Evolutionary conservation across 2,888 invertebrate species (phyloP).

Genomic region (Apotomis capreana): DNA sequence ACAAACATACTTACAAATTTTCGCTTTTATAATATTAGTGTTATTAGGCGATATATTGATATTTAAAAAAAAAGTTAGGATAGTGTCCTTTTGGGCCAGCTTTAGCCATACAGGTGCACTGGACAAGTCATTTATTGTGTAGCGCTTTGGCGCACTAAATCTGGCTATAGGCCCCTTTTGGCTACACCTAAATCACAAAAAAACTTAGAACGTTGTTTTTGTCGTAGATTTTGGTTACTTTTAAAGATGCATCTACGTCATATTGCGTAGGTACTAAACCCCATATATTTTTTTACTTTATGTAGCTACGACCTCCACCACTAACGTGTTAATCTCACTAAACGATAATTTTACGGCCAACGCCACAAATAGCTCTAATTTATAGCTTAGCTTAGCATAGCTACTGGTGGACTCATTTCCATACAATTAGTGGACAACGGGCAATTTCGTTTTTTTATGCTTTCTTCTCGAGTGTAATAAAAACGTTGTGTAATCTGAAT

Average conservation of each 20-base stretch:
- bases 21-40: too few species aligned
- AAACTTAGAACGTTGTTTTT: too few species aligned
- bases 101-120: too few species aligned
- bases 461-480: slow-evolving; percentile 32
- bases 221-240: too few species aligned
- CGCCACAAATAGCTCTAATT: slow-evolving; percentile 65
- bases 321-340: slow-evolving; percentile 65
- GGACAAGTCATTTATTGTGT: too few species aligned
- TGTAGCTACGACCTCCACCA: slow-evolving; percentile 10
- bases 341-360: slow-evolving; percentile 70
- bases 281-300: neutral
- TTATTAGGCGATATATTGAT: too few species aligned
- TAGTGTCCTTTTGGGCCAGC: too few species aligned
- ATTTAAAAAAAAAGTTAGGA: too few species aligned
- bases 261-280: neutral
- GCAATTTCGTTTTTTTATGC: slow-evolving; percentile 29
- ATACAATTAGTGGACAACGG: slow-evolving; percentile 35
- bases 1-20: too few species aligned
- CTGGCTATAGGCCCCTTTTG: too few species aligned
- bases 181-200: too few species aligned
- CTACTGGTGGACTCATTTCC: slow-evolving; percentile 57
- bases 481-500: slow-evolving; percentile 19
- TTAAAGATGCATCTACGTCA: neutral
- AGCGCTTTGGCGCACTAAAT: too few species aligned
- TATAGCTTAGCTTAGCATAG: slow-evolving; percentile 63